Evolutionary conservation across 92 coral and sea anemone species (phyloP), one percentile per base, ranked within the genome.

Genomic region (Hydrozoanthus gracilis): DNA sequence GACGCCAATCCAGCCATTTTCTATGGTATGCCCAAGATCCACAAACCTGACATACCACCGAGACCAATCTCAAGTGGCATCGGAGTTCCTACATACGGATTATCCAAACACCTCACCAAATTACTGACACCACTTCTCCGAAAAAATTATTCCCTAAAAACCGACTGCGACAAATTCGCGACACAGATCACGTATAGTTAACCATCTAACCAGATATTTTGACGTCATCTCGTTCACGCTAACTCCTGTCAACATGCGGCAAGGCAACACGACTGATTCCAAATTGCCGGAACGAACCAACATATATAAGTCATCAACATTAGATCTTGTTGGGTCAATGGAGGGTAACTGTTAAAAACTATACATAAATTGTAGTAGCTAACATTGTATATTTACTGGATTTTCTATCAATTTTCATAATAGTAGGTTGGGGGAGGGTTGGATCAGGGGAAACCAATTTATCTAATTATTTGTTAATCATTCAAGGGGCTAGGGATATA

Each of bases 61-160:
- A 45, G 77, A 72, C 77, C 15, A 7, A 72, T 72, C 50, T 44
- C 77, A 10, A 72, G 77, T 72, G n/a, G 16, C 77, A 72, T 11
- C 18, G 54, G 77, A 54, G 9, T 27, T n/a, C 51, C 77, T 46
- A 45, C 77, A 45, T 9, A 71, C 15, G 49, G 44, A 71, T 71
- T 71, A 45, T 72, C 77, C 54, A 72, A 72, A 35, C 69, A 64
- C 35, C 69, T 64, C 27, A 64, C 89, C 52, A 51, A 46, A 45
- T 27, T 86, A 17, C 77, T 87, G 14, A 54, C 54, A 10, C 77
- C 44, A 9, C 69, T 77, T 45, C 62, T 48, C 12, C 46, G 51
- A 51, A 64, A 69, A 12, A 87, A 87, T 46, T 78, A 76, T 44
- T 35, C 64, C 17, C 69, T 87, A 35, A 78, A 68, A 39, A 78